phyloP scores from a whole-genome alignment of 2,888 invertebrate species.

The Drosophila phalerata region DNA sequence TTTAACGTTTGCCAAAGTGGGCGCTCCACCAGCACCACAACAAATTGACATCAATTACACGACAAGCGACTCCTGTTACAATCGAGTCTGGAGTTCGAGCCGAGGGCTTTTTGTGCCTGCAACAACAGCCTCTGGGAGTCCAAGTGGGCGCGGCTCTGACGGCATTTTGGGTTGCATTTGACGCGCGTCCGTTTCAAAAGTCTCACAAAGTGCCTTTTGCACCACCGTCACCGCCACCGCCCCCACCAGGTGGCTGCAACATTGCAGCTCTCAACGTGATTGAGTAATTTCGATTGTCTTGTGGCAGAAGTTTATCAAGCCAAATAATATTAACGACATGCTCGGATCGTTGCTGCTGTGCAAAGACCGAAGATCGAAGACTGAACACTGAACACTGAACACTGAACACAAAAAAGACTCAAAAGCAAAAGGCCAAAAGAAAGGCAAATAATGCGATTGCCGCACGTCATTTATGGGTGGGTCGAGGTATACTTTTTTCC shows the following conservation, averaged over 20 bases:
- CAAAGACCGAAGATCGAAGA: constrained; percentile 13
- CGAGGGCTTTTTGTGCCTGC: constrained; percentile 18
- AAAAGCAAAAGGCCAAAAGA: constrained; percentile 61
- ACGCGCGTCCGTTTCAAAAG: constrained; percentile 60
- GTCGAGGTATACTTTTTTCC: constrained; percentile 46
- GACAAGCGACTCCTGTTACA: constrained; percentile 73
- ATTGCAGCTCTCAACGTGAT: constrained; percentile 60
- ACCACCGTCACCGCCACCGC: constrained; percentile 1
- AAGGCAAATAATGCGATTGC: constrained; percentile 76
- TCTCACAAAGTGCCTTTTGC: constrained; percentile 49
- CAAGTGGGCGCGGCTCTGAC: constrained; percentile 70
- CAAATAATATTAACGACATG: constrained; percentile 81
- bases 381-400: neutral
- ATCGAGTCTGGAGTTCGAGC: constrained; percentile 13
- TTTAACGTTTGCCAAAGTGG: constrained; percentile 72
- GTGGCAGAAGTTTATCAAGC: constrained; percentile 80
- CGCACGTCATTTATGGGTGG: constrained; percentile 81
- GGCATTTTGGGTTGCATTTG: constrained; percentile 70
- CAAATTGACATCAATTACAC: constrained; percentile 77
- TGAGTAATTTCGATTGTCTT: constrained; percentile 81
- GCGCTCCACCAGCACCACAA: constrained; percentile 53
- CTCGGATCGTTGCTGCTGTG: constrained; percentile 60
- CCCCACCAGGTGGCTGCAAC: constrained; percentile 4
- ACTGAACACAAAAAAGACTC: constrained; percentile 5
- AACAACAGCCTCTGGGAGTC: constrained; percentile 30